These are phyloP conservation scores for Stigmatopora argus DNA, from an alignment of 2,113 vertebrate species.

Conservation along the genomic window DNA sequence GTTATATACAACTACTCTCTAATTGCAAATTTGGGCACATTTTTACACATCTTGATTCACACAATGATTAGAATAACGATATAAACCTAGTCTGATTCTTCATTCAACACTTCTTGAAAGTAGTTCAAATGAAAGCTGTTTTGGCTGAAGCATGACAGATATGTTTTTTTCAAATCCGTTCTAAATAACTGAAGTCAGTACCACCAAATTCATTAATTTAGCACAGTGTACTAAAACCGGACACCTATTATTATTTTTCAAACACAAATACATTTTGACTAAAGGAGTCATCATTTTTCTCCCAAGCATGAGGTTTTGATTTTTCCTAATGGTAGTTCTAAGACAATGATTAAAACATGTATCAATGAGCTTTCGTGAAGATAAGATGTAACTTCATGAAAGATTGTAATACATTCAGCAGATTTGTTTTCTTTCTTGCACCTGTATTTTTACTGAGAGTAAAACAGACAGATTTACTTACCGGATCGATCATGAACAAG, in stretches of 20 bases:
- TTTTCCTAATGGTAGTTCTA: background rate
- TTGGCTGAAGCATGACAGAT: no score
- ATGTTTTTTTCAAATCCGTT: no score
- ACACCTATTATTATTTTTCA: background rate
- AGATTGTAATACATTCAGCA: background rate
- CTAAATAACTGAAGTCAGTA: no score
- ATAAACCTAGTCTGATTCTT: background rate
- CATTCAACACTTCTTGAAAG: no score
- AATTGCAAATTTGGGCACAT: background rate
- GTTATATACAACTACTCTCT: background rate
- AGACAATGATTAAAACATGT: background rate
- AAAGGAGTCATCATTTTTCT: background rate
- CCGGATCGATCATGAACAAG: constrained; percentile 74
- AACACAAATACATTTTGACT: background rate
- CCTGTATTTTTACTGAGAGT: background rate
- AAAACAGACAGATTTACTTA: constrained; percentile 49
- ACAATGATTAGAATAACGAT: background rate
- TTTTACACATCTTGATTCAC: background rate
- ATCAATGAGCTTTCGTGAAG: background rate
- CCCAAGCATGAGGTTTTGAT: background rate
- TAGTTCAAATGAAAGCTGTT: no score
- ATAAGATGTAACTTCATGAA: background rate
- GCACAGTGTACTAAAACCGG: background rate
- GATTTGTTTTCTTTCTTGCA: background rate
- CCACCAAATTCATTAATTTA: background rate